Evolutionary conservation across 1,140 invertebrate genomes (phyloP), one percentile per base, ranked within the genome.

Genomic region (Neoseiulus cucumeris): DNA sequence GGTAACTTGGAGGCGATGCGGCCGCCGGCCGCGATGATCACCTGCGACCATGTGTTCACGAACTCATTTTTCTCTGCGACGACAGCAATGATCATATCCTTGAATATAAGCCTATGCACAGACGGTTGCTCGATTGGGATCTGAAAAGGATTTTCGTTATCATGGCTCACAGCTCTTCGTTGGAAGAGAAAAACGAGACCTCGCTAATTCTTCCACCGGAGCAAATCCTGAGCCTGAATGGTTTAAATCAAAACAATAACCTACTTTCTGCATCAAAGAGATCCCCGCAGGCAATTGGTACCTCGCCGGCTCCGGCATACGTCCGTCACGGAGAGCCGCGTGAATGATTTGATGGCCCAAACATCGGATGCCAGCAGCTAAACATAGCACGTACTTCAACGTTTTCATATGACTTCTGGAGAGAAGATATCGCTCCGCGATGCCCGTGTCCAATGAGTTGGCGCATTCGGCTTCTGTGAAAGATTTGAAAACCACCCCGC

Each of bases 41-140:
- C 51, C 51, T 59, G 51, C 17, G 51, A 59, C 51, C 51, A 59
- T 1, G 51, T 59, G 51, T 59, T 59, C 33, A 59, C 51, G 22
- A 59, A 59, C 22, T 59, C 25, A 25, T 59, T 59, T 9, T 59
- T 25, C 22, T 59, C 51, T 4, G 51, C 25, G 14, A 59, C 51
- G 14, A 59, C 51, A 20, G 51, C 51, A 18, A 59, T 59, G 1
- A 20, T 59, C 51, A 59, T 59, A 17, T 59, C 51, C 25, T 25
- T 33, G 51, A 59, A 59, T 18, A 59, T 59, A 17, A 33, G 51
- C 22, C 25, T 29, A 9, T 59, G 51, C 14, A 9, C 22, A n/a
- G 25, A 29, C 22, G 51, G 51, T 20, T 59, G 51, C 22, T 59
- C 51, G 25, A 59, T 33, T 14, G 51, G 51, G 14, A 59, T 6